Evolutionary conservation across 2,113 vertebrate species (phyloP).

Genomic region (Neopipo cinnamomea): DNA sequence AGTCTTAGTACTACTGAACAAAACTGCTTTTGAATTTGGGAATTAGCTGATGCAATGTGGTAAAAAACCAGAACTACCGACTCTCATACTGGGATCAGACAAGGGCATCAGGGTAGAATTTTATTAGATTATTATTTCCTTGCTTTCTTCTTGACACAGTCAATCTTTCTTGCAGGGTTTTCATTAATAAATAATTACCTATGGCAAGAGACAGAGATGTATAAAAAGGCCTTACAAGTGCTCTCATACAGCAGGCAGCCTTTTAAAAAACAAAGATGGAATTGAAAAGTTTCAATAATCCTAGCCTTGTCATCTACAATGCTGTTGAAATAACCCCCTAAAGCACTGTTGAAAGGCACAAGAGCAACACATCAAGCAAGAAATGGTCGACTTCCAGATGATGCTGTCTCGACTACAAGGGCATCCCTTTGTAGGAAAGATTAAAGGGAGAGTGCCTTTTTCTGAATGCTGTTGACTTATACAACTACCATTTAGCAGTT

Average conservation of each 20-base stretch:
- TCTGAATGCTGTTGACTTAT: constrained; percentile 30
- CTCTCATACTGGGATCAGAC: not conserved
- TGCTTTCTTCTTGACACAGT: constrained; percentile 38
- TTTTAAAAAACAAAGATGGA: constrained; percentile 55
- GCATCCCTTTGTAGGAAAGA: constrained; percentile 39
- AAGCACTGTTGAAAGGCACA: constrained; percentile 46
- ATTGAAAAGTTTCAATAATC: constrained; percentile 8
- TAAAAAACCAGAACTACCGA: not conserved
- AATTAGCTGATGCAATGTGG: not conserved
- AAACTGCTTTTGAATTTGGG: constrained; percentile 32
- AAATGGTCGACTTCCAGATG: not conserved
- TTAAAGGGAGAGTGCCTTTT: constrained; percentile 57
- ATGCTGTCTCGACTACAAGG: not conserved
- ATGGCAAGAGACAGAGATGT: constrained; percentile 1
- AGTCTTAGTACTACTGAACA: constrained; percentile 33
- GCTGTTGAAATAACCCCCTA: constrained; percentile 8
- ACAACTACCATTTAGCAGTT: constrained; percentile 47
- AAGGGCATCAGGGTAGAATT: not conserved
- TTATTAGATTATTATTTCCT: constrained; percentile 49
- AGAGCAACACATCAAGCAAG: constrained; percentile 12
- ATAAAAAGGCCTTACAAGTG: constrained; percentile 14
- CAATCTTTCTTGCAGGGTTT: constrained; percentile 29
- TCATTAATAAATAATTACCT: constrained; percentile 66
- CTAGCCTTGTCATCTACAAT: not conserved
- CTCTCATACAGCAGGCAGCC: constrained; percentile 2